Base-by-base conservation (phyloP, 2,113 vertebrate species). In the Ellobius talpinus region DNA sequence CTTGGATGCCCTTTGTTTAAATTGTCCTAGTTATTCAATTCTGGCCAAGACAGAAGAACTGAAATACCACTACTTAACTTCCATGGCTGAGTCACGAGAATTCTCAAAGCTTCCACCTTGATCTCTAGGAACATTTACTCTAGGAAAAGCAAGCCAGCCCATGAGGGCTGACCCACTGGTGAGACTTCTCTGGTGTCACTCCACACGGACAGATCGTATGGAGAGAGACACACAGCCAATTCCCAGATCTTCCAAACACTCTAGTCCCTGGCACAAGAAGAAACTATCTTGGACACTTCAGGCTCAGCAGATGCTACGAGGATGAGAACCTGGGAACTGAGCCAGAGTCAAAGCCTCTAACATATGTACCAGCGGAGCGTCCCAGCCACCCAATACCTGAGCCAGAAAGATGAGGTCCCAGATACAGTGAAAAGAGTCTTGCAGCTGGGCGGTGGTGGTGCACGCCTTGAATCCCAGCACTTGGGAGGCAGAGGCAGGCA, bases 111-210 rank as follows among this genome's bases (percentile, higher is more conserved):
- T 92, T 93, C 96, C 58, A 94, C 65, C 55, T 77, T 21, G 0
- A 87, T 68, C 90, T 97, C 87, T 65, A 93, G 90, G 96, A 96
- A 93, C 10, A 87, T 79, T 42, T 79, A 39, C 84, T 76, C 61
- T 16, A 79, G 73, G 79, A 36, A 91, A 91, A 91, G 55, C 76
- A 61, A 95, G 87, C 33, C 90, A 58, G 79, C 47, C 47, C 52
- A 17, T 78, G 66, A 94, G 61, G 24, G 33, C 21, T 24, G 21
- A 47, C 31, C 45, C 45, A 45, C 45, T 8, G 13, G 29, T 63
- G 55, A 89, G 76, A 77, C 3, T 10, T 10, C 45, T 0, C 0
- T 36, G 31, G 4, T 31, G 26, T 81, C 65, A 70, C 4, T 24
- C 31, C 65, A 76, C n/a, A 52, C 0, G 8, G 36, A 90, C 26